A percentile compares a stretch with the other conserved stretches of the same genome.
Conservation (phyloP, 2,113 vertebrate genomes). For the Corythaeola cristata region DNA sequence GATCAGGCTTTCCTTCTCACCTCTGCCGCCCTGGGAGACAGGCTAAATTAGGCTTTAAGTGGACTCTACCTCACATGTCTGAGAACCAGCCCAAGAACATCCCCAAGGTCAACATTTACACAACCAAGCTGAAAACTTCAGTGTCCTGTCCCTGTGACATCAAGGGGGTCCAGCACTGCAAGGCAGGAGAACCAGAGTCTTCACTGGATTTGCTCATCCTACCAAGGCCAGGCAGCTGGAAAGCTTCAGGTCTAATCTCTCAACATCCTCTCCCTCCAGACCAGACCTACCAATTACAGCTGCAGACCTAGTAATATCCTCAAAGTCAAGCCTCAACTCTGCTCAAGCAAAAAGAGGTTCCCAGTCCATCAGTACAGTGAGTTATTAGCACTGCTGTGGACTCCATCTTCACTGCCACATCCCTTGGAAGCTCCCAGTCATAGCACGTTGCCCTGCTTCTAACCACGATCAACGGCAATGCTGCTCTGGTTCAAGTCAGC, state of each 20-base stretch:
- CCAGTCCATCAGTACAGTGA: not conserved
- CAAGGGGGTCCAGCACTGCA: not conserved
- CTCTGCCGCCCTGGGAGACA: not conserved
- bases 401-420: not conserved
- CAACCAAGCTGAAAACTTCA: not conserved
- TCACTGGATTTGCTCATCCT: not conserved
- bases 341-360: not conserved
- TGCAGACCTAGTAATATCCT: not conserved
- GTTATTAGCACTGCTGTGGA: not conserved
- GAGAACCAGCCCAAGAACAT: not conserved
- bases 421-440: not conserved
- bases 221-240: not conserved
- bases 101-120: not conserved
- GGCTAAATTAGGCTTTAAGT: not conserved
- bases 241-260: not conserved
- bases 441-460: not conserved
- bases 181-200: not conserved
- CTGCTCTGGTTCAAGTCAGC: not conserved
- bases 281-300: not conserved
- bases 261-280: not conserved
- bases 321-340: not conserved
- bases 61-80: not conserved
- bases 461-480: rapidly evolving
- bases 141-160: not conserved
- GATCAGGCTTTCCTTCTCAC: not conserved